Evolutionary conservation across 2,888 invertebrate species (phyloP).

Genomic region (Andrena hattorfiana): DNA sequence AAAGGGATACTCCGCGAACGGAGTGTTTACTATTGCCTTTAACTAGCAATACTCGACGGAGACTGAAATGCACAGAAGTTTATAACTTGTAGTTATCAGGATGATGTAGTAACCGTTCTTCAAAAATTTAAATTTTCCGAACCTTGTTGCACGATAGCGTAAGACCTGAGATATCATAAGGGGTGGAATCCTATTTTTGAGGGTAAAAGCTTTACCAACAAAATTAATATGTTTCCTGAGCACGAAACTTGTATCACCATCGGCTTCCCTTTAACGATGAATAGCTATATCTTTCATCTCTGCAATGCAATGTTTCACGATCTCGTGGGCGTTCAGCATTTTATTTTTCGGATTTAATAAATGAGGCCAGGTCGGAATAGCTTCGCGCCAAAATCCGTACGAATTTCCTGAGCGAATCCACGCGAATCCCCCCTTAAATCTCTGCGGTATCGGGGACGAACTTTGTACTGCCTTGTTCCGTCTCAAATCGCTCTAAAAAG

Average conservation of each 20-base stretch:
- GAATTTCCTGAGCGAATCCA: constrained; percentile 1
- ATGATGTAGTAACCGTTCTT: too few species aligned
- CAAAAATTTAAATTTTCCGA: too few species aligned
- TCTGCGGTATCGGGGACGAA: neutral
- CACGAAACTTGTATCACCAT: too few species aligned
- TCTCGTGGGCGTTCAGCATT: neutral
- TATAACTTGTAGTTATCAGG: too few species aligned
- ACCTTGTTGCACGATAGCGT: too few species aligned
- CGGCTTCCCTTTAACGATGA: too few species aligned
- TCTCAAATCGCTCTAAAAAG: constrained; percentile 43
- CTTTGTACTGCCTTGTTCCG: constrained; percentile 17
- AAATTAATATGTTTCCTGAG: too few species aligned
- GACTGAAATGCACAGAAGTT: neutral
- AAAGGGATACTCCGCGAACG: constrained; percentile 21
- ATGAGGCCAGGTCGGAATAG: neutral
- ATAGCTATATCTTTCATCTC: too few species aligned
- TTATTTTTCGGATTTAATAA: neutral
- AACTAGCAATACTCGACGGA: constrained; percentile 9
- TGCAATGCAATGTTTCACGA: neutral
- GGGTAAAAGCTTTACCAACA: too few species aligned
- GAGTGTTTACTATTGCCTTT: constrained; percentile 37
- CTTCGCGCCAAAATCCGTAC: neutral
- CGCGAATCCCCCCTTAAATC: constrained; percentile 4
- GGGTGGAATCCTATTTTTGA: too few species aligned
- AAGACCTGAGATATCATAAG: too few species aligned